Evolutionary conservation across 2,113 vertebrate genomes (phyloP).

Genomic region (Empidonax traillii): DNA sequence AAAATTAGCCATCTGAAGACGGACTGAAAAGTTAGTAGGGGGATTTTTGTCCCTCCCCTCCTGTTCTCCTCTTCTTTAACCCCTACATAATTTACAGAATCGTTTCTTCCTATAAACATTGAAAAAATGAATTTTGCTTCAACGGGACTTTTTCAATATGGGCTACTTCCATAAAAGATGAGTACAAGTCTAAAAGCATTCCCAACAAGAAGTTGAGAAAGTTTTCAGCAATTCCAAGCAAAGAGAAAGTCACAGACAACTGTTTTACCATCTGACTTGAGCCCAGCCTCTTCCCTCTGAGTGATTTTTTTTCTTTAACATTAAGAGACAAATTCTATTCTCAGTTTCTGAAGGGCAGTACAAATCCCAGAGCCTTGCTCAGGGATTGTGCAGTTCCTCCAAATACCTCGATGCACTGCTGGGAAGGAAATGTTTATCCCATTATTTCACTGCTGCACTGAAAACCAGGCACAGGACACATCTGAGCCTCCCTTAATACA

Average conservation of each 20-base stretch:
- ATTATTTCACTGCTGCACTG: background rate
- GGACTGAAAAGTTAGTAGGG: background rate
- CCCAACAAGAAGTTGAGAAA: background rate
- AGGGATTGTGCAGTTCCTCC: background rate
- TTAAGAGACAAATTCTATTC: background rate
- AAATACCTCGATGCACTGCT: fast-evolving
- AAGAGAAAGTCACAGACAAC: background rate
- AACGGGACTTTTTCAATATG: background rate
- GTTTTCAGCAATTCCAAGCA: background rate
- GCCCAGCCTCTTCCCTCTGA: background rate
- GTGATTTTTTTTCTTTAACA: background rate
- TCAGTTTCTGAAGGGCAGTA: background rate
- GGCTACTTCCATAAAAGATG: background rate
- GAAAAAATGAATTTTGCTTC: background rate
- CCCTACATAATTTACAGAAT: background rate
- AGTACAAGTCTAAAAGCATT: background rate
- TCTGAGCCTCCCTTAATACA: background rate
- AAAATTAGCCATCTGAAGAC: background rate
- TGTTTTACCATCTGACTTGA: background rate
- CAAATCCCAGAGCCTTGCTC: background rate
- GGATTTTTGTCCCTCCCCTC: background rate
- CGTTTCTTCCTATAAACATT: background rate
- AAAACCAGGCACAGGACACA: background rate
- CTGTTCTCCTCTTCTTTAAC: fast-evolving
- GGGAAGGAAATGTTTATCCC: background rate